Conservation (phyloP, 1,140 invertebrate genomes). For the Plodia interpunctella region DNA sequence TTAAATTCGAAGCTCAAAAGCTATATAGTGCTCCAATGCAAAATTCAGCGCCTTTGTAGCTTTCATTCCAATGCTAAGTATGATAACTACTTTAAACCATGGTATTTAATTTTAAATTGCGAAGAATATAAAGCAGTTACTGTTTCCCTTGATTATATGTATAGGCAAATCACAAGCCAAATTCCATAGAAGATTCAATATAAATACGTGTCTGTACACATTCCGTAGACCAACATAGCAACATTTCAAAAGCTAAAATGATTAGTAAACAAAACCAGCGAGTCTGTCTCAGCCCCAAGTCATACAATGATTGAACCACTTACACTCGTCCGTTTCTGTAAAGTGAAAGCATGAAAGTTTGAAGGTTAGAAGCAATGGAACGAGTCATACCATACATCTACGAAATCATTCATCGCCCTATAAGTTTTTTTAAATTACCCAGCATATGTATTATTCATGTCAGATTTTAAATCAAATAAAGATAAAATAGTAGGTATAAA, state of each 20-base stretch:
- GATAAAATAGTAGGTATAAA: too few relatives aligned
- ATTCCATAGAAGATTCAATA: background rate
- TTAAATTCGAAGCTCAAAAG: background rate
- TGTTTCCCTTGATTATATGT: background rate
- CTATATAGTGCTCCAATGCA: background rate
- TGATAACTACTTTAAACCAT: background rate
- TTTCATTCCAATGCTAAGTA: background rate
- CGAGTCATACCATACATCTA: background rate
- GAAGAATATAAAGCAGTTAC: background rate
- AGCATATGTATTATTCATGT: background rate
- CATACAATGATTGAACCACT: constrained; percentile 64
- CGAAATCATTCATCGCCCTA: too few relatives aligned
- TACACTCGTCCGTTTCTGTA: constrained; percentile 76
- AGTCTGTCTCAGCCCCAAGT: constrained; percentile 57
- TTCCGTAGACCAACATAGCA: constrained; percentile 27
- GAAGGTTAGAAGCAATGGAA: constrained; percentile 51
- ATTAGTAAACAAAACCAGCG: constrained; percentile 60
- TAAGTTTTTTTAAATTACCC: too few relatives aligned
- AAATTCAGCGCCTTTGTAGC: background rate
- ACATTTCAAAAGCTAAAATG: constrained; percentile 47
- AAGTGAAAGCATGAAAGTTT: constrained; percentile 73
- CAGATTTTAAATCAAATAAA: background rate
- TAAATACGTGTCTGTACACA: background rate
- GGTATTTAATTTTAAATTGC: background rate
- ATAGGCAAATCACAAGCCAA: background rate